Conservation (phyloP, 2,888 invertebrate genomes). For the Acholoe squamosa region DNA sequence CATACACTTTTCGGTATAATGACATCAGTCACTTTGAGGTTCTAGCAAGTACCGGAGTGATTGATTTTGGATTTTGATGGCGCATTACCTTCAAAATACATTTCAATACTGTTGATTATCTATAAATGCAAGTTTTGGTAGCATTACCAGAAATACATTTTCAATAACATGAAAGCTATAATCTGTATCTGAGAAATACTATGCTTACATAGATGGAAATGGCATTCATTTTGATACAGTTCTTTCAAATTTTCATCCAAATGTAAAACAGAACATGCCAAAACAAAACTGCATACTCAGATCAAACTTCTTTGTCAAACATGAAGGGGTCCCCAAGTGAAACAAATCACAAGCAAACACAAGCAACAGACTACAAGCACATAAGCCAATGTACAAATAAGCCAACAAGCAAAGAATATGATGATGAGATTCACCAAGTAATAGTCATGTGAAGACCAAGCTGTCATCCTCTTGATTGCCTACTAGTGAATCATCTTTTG, state of each 20-base stretch:
- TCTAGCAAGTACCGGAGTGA: background rate
- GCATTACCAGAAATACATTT: background rate
- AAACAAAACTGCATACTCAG: background rate
- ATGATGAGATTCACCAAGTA: background rate
- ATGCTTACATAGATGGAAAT: background rate
- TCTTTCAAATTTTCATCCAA: background rate
- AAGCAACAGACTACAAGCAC: slow-evolving; percentile 12
- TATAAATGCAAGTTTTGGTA: slow-evolving; percentile 5
- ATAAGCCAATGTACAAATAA: background rate
- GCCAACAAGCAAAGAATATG: background rate
- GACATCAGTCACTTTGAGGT: background rate
- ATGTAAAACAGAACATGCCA: background rate
- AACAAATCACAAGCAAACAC: background rate
- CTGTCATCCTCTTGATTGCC: background rate
- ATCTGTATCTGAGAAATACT: too few species aligned
- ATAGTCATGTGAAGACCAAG: background rate
- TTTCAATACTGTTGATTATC: too few species aligned
- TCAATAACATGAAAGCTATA: background rate
- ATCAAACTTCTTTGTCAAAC: background rate
- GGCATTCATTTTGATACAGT: background rate
- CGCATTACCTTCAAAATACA: background rate
- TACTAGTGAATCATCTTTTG: too few species aligned
- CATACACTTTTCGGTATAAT: background rate
- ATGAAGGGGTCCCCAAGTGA: background rate
- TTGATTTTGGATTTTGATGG: background rate